These are phyloP conservation scores for Eretmochelys imbricata DNA, from an alignment of 2,113 vertebrate species.

Conservation along the genomic window DNA sequence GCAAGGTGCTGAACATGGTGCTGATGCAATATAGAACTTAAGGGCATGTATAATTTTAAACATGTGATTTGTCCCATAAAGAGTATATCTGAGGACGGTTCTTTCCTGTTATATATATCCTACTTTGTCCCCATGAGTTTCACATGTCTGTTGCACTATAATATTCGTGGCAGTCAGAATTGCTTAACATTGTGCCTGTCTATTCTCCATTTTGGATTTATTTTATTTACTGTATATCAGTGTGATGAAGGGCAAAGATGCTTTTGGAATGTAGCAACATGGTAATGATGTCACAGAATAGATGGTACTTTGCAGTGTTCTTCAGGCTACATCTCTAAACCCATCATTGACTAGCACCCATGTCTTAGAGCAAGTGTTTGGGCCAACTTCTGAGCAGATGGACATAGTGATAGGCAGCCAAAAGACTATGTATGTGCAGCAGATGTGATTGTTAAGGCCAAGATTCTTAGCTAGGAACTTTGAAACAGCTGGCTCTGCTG, in stretches of 20 bases:
- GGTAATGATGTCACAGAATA: neutral
- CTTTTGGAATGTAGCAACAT: neutral
- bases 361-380: neutral
- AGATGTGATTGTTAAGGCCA: constrained; percentile 2
- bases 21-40: neutral
- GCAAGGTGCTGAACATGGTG: neutral
- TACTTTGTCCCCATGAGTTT: neutral
- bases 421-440: constrained; percentile 32
- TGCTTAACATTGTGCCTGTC: neutral
- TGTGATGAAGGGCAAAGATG: neutral
- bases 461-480: neutral
- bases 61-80: neutral
- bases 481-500: constrained; percentile 20
- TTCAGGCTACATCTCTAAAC: neutral
- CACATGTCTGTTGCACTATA: neutral
- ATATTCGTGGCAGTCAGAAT: neutral
- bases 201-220: neutral
- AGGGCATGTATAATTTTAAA: neutral
- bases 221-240: neutral
- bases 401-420: neutral
- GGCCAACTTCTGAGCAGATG: constrained; percentile 48
- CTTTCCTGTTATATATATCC: neutral
- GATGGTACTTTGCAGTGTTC: neutral
- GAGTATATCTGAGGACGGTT: neutral
- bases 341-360: neutral